These are phyloP conservation scores for Dasysyrphus tricinctus DNA, from an alignment of 2,888 invertebrate species.

Conservation along the genomic window DNA sequence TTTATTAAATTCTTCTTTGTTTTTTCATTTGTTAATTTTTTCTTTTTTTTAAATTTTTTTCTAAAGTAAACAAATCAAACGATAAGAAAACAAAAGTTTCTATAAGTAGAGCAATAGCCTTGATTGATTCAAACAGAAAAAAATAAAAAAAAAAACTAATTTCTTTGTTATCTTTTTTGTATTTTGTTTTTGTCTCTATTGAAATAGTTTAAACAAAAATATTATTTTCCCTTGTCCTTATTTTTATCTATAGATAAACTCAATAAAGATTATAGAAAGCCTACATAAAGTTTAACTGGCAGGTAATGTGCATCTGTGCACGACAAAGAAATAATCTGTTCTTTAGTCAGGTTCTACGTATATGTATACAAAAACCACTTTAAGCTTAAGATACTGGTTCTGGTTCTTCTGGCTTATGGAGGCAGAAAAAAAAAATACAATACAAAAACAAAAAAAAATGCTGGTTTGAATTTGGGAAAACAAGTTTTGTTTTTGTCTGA, in stretches of 20 bases:
- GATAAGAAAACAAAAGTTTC: conserved; percentile 48
- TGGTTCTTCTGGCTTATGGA: conserved; percentile 21
- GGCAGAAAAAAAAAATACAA: background rate
- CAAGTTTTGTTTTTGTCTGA: conserved; percentile 45
- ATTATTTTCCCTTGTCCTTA: conserved; percentile 32
- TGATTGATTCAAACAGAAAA: conserved; percentile 15
- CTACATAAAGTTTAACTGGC: conserved; percentile 25
- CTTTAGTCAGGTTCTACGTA: conserved; percentile 29
- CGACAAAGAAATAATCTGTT: conserved; percentile 30
- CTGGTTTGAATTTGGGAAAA: conserved; percentile 56
- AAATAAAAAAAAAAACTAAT: background rate
- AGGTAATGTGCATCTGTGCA: conserved; percentile 38
- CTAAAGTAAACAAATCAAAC: conserved; percentile 35
- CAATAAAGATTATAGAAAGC: conserved; percentile 4
- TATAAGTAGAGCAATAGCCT: conserved; percentile 56
- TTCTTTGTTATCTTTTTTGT: conserved; percentile 31
- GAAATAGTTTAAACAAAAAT: conserved; percentile 5
- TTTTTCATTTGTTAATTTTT: background rate
- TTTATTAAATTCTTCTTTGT: background rate
- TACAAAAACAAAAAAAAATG: conserved; percentile 4
- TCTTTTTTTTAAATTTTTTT: background rate
- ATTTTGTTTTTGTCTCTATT: conserved; percentile 2
- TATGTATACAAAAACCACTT: conserved; percentile 24
- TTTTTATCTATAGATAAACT: conserved; percentile 41
- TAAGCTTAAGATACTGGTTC: conserved; percentile 41